Conservation (phyloP, 35 echinoderm and acorn worm species). For the Holothuria glaberrima region DNA sequence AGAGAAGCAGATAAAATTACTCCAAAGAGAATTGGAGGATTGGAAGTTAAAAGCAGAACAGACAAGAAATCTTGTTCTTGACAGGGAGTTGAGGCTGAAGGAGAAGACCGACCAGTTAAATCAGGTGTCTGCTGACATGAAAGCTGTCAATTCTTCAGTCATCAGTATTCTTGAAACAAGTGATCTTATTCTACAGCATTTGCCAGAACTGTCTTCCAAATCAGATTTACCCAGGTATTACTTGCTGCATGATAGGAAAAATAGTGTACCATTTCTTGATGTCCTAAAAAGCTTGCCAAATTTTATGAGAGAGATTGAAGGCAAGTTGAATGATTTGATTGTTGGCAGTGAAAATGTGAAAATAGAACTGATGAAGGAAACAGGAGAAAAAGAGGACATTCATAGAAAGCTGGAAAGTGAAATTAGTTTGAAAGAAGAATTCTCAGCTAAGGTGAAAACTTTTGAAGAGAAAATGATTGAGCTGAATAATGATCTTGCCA, state of each 20-base stretch:
- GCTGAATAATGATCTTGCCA: neutral
- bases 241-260: neutral
- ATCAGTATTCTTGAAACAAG: neutral
- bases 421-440: neutral
- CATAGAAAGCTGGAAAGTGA: neutral
- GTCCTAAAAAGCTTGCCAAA: constrained; percentile 16
- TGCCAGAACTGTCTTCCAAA: constrained; percentile 21
- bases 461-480: neutral
- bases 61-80: constrained; percentile 27
- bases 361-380: neutral
- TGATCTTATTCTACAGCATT: neutral
- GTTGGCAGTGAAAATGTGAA: neutral
- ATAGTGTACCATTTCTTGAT: neutral
- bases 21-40: constrained; percentile 7
- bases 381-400: neutral
- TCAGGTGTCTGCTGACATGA: neutral
- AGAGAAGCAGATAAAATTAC: neutral
- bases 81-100: constrained; percentile 35
- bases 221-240: constrained; percentile 37
- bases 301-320: constrained; percentile 35
- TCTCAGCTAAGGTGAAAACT: neutral
- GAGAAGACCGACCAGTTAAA: constrained; percentile 21
- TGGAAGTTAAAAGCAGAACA: constrained; percentile 46
- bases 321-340: neutral
- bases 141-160: neutral